Evolutionary conservation across 2,888 invertebrate species (phyloP).

Genomic region (Drosophila ustulata): DNA sequence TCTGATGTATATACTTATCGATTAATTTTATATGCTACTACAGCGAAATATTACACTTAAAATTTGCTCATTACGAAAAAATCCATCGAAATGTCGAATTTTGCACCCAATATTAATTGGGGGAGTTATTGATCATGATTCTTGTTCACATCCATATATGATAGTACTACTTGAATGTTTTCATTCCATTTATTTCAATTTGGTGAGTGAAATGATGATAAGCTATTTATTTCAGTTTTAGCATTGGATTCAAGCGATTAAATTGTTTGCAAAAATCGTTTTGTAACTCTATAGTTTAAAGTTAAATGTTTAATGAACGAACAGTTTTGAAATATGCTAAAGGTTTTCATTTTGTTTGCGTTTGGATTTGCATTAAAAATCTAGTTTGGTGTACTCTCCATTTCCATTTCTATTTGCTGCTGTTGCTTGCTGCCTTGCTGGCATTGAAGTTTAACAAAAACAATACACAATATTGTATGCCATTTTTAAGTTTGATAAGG

Average conservation of each 20-base stretch:
- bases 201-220: conserved; percentile 23
- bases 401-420: neutral
- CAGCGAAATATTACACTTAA: conserved; percentile 68
- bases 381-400: conserved; percentile 40
- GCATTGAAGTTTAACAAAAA: conserved; percentile 39
- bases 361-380: conserved; percentile 26
- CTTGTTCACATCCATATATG: conserved; percentile 20
- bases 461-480: conserved; percentile 35
- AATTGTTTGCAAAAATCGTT: conserved; percentile 37
- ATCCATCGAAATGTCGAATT: conserved; percentile 40
- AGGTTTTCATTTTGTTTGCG: conserved; percentile 22
- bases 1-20: conserved; percentile 58
- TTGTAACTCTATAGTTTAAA: conserved; percentile 41
- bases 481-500: conserved; percentile 10
- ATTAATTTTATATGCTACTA: conserved; percentile 61
- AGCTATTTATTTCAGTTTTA: conserved; percentile 30
- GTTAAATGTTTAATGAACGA: conserved; percentile 51
- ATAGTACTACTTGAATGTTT: conserved; percentile 7
- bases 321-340: conserved; percentile 46
- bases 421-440: neutral
- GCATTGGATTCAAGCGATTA: conserved; percentile 50
- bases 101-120: conserved; percentile 34
- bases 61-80: conserved; percentile 53
- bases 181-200: conserved; percentile 27
- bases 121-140: conserved; percentile 12